These are phyloP conservation scores for Leuctra nigra DNA, from an alignment of 2,888 invertebrate genomes.

Conservation along the genomic window DNA sequence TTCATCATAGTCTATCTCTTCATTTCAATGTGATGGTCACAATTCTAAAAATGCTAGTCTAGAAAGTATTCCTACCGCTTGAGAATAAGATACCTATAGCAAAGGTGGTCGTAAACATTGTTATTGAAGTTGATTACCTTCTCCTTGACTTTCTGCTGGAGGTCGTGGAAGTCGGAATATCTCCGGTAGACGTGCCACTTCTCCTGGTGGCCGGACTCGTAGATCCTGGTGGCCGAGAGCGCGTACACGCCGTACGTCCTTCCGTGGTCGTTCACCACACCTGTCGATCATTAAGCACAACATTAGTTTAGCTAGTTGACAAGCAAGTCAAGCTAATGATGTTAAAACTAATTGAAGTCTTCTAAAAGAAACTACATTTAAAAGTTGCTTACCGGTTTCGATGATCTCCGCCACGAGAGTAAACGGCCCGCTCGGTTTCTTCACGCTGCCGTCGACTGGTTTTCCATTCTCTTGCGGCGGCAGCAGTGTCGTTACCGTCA, in stretches of 20 bases:
- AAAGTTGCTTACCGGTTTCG: slow-evolving; percentile 48
- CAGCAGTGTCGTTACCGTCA: not conserved
- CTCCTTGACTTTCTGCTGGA: slow-evolving; percentile 74
- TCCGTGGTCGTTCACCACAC: slow-evolving; percentile 74
- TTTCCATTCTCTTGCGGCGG: not conserved
- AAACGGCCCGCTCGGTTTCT: slow-evolving; percentile 35
- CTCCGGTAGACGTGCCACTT: slow-evolving; percentile 88
- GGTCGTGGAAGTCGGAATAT: slow-evolving; percentile 90
- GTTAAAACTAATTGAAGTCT: too few relatives aligned
- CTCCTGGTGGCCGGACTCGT: slow-evolving; percentile 56
- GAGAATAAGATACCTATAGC: too few relatives aligned
- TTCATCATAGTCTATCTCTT: too few relatives aligned
- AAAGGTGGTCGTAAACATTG: too few relatives aligned
- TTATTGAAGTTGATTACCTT: slow-evolving; percentile 47
- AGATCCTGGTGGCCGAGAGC: slow-evolving; percentile 65
- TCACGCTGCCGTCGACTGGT: not conserved
- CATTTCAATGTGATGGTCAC: too few relatives aligned
- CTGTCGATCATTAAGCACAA: too few relatives aligned
- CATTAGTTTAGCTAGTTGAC: too few relatives aligned
- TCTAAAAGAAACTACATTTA: not conserved
- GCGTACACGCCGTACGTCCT: slow-evolving; percentile 86
- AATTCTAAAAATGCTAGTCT: too few relatives aligned
- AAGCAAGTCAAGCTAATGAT: too few relatives aligned
- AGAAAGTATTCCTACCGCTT: too few relatives aligned
- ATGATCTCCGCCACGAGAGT: slow-evolving; percentile 53